Percentiles rank a stretch among this genome's conserved stretches.
These are phyloP conservation scores for Malacoctenus gilli DNA, from an alignment of 2,797 vertebrate species.

Conservation along the genomic window DNA sequence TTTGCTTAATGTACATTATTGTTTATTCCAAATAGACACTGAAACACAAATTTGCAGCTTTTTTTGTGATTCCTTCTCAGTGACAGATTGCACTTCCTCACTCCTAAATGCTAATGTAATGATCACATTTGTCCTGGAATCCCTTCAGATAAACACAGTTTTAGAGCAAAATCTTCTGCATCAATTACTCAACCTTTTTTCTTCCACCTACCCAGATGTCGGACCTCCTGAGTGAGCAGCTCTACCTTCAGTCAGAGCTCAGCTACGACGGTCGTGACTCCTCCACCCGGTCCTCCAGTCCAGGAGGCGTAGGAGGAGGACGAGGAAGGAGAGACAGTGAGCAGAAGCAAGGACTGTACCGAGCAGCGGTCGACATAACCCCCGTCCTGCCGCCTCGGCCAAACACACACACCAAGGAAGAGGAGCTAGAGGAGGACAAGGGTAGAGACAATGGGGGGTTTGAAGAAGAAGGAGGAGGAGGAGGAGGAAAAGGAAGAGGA, in stretches of 20 bases:
- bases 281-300: constrained; percentile 84
- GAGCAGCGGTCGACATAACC: constrained; percentile 88
- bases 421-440: constrained; percentile 39
- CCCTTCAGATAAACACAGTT: too few species aligned
- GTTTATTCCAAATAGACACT: too few species aligned
- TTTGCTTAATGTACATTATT: too few species aligned
- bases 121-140: too few species aligned
- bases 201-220: constrained; percentile 81
- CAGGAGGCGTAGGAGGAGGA: constrained; percentile 46
- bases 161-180: too few species aligned
- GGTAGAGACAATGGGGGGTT: too few species aligned
- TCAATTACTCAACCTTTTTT: too few species aligned
- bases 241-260: constrained; percentile 90
- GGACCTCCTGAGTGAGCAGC: constrained; percentile 92
- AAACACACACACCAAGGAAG: constrained; percentile 43
- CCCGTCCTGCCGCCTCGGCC: constrained; percentile 83
- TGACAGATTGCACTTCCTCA: too few species aligned
- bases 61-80: too few species aligned
- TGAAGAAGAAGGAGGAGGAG: constrained; percentile 36
- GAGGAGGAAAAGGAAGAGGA: constrained; percentile 8
- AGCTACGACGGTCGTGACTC: constrained; percentile 69
- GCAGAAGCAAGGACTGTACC: constrained; percentile 82
- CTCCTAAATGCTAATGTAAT: too few species aligned
- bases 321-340: constrained; percentile 9
- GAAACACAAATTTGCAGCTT: too few species aligned